A percentile compares a stretch with the other conserved stretches of the same genome.
Evolutionary conservation across 2,113 vertebrate genomes (phyloP).

Genomic region (Tylochromis polylepis): DNA sequence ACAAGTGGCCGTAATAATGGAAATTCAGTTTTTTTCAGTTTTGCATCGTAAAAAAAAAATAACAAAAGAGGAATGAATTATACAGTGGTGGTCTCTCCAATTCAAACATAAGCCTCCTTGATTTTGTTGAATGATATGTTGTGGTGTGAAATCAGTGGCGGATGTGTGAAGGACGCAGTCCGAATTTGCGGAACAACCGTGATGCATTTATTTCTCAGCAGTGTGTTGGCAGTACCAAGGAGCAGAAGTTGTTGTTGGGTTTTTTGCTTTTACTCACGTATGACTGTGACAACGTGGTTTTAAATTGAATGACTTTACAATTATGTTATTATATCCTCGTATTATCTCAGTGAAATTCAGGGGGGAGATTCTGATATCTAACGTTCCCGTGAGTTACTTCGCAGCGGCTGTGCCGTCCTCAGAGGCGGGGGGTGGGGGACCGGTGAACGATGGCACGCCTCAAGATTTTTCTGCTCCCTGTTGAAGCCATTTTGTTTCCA

Average conservation of each 20-base stretch:
- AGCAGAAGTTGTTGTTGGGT: neutral
- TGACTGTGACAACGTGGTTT: neutral
- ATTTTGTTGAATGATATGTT: neutral
- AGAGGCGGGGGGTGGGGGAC: neutral
- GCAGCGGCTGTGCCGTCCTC: neutral
- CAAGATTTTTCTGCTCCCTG: slow-evolving; percentile 30
- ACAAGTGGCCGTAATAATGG: slow-evolving; percentile 10
- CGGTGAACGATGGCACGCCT: neutral
- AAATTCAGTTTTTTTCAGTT: neutral
- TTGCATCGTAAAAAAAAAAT: neutral
- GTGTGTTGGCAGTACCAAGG: neutral
- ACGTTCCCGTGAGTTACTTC: neutral
- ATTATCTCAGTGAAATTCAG: neutral
- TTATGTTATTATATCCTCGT: neutral
- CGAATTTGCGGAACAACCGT: neutral
- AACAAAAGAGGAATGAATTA: neutral
- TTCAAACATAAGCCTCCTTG: neutral
- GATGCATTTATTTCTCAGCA: neutral
- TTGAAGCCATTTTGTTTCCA: slow-evolving; percentile 45
- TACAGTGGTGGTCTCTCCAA: neutral
- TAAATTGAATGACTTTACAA: neutral
- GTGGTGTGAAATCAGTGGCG: neutral
- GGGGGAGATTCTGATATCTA: neutral
- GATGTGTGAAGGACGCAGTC: neutral
- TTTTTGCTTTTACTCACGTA: neutral